phyloP scores from a whole-genome alignment of 2,888 invertebrate genomes.

The Drosophila acutilabella region DNA sequence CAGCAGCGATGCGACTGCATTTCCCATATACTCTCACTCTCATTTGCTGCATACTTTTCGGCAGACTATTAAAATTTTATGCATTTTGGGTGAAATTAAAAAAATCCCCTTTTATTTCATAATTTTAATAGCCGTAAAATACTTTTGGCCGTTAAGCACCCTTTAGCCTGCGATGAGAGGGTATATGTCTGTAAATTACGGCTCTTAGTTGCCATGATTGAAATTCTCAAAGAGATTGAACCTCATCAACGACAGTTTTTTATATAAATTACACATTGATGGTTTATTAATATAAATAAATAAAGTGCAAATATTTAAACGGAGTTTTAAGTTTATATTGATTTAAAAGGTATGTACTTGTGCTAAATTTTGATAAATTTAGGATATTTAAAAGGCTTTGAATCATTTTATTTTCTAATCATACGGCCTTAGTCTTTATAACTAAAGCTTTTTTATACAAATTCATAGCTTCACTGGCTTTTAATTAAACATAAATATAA shows the following conservation, averaged over 20 bases:
- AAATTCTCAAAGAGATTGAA: background rate
- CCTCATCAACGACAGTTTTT: background rate
- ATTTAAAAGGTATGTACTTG: no score
- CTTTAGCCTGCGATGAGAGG: conserved; percentile 14
- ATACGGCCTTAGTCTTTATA: no score
- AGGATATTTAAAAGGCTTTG: no score
- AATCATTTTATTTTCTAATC: no score
- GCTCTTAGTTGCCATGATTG: background rate
- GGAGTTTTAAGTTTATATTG: background rate
- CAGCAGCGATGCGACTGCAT: conserved; percentile 19
- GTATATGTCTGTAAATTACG: background rate
- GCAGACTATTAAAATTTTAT: conserved; percentile 39
- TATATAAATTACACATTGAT: background rate
- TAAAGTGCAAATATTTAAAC: no score
- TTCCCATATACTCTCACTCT: conserved; percentile 38
- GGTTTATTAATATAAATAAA: no score
- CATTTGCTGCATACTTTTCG: conserved; percentile 50
- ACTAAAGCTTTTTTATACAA: no score
- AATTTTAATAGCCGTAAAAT: conserved; percentile 58
- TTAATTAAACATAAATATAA: background rate
- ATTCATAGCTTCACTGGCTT: no score
- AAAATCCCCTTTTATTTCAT: conserved; percentile 44
- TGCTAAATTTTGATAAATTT: no score
- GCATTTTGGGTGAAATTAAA: conserved; percentile 29
- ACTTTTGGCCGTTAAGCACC: conserved; percentile 55